A percentile compares a stretch with the other conserved stretches of the same genome.
Evolutionary conservation across 2,888 invertebrate species (phyloP).

Genomic region (Pharmacophagus antenor): DNA sequence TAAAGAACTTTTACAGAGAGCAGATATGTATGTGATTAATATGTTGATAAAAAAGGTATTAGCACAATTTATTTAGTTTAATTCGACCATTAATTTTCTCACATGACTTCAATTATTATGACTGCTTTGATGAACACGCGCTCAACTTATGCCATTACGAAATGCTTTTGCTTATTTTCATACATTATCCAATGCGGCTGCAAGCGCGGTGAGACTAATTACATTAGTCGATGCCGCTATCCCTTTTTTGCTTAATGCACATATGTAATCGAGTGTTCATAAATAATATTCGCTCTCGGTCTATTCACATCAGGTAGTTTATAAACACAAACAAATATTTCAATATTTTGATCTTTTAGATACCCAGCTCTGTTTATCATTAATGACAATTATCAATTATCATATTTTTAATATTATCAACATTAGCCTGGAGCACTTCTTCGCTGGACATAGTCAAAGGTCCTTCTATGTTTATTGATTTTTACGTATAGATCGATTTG

Average conservation of each 20-base stretch:
- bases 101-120: background rate
- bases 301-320: background rate
- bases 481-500: no score
- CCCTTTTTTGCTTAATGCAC: background rate
- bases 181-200: slow-evolving; percentile 5
- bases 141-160: background rate
- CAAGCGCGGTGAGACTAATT: slow-evolving; percentile 20
- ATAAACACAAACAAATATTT: no score
- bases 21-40: no score
- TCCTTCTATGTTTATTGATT: no score
- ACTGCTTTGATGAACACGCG: background rate
- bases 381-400: background rate
- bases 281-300: background rate
- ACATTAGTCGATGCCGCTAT: slow-evolving; percentile 16
- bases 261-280: background rate
- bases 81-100: background rate
- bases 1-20: no score
- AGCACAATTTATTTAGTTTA: background rate
- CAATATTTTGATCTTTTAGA: no score
- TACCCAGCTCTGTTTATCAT: no score
- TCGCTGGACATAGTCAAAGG: no score
- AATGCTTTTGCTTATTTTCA: background rate
- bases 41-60: no score
- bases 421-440: no score
- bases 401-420: no score